These are phyloP conservation scores for Actinemys pallida DNA, from an alignment of 2,113 vertebrate species.

Conservation along the genomic window DNA sequence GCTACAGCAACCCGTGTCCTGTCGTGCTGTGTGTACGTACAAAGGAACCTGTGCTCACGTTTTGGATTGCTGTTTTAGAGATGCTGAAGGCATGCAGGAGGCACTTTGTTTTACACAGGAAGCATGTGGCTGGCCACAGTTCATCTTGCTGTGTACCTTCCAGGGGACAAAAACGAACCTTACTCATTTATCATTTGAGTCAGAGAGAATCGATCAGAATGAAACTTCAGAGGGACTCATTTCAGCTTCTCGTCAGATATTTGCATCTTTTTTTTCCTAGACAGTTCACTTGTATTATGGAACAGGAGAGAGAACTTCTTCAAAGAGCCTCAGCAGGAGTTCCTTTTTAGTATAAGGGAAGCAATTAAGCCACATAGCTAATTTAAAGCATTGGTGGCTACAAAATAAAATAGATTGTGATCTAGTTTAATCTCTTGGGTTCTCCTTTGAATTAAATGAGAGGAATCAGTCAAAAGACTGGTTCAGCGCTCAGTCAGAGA, in stretches of 20 bases:
- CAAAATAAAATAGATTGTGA: constrained; percentile 32
- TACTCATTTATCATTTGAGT: background rate
- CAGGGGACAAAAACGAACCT: constrained; percentile 64
- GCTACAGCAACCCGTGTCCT: constrained; percentile 63
- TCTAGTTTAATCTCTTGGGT: constrained; percentile 34
- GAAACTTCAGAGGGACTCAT: background rate
- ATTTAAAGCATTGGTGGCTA: constrained; percentile 33
- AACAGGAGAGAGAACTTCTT: background rate
- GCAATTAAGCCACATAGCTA: background rate
- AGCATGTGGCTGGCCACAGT: constrained; percentile 61
- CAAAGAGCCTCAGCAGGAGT: background rate
- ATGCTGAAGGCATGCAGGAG: constrained; percentile 25
- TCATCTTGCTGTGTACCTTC: constrained; percentile 74
- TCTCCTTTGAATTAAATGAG: constrained; percentile 28
- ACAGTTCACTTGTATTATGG: background rate
- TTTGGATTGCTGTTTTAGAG: constrained; percentile 21
- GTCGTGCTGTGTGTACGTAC: constrained; percentile 8
- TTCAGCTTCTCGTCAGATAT: background rate
- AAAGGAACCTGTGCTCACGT: background rate
- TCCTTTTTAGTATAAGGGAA: background rate
- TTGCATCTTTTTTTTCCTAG: background rate
- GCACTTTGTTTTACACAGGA: constrained; percentile 27
- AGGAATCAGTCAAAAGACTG: background rate
- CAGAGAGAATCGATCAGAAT: background rate
- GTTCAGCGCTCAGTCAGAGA: background rate